Evolutionary conservation across 2,797 vertebrate species (phyloP).

Genomic region (Helostoma temminkii): DNA sequence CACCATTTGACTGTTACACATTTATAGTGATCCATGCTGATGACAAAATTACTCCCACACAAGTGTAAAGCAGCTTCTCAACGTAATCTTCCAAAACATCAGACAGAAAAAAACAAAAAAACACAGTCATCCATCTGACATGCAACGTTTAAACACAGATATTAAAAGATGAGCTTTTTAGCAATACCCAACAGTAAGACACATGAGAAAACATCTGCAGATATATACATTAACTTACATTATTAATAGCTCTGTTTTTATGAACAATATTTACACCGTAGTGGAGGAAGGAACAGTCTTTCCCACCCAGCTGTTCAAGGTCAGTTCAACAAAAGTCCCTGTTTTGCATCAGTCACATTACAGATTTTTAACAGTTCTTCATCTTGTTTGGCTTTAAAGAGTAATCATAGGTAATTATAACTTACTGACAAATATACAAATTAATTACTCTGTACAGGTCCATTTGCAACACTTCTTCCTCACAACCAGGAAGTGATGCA

Average conservation of each 20-base stretch:
- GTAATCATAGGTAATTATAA: constrained; percentile 38
- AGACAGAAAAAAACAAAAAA: constrained; percentile 45
- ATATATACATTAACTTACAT: constrained; percentile 85
- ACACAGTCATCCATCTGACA: constrained; percentile 69
- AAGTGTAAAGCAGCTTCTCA: constrained; percentile 39
- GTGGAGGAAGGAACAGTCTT: constrained; percentile 39
- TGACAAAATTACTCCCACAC: constrained; percentile 60
- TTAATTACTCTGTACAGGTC: constrained; percentile 53
- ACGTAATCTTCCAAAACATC: constrained; percentile 18
- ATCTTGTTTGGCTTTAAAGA: constrained; percentile 62
- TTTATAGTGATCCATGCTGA: constrained; percentile 76
- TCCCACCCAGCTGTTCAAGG: constrained; percentile 28
- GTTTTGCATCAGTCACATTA: constrained; percentile 47
- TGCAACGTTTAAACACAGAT: constrained; percentile 79
- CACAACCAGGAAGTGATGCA: constrained; percentile 23
- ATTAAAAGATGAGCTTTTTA: constrained; percentile 68
- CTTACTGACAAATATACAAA: constrained; percentile 65
- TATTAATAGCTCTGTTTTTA: constrained; percentile 75
- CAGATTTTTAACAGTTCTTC: constrained; percentile 33
- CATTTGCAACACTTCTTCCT: constrained; percentile 31
- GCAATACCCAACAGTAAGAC: constrained; percentile 72
- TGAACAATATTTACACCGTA: constrained; percentile 81
- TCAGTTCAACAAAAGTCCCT: constrained; percentile 21
- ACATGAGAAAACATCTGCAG: constrained; percentile 76
- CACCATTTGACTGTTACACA: constrained; percentile 64